Conservation (phyloP, 2,888 invertebrate genomes). For the Drosophila rellima region DNA sequence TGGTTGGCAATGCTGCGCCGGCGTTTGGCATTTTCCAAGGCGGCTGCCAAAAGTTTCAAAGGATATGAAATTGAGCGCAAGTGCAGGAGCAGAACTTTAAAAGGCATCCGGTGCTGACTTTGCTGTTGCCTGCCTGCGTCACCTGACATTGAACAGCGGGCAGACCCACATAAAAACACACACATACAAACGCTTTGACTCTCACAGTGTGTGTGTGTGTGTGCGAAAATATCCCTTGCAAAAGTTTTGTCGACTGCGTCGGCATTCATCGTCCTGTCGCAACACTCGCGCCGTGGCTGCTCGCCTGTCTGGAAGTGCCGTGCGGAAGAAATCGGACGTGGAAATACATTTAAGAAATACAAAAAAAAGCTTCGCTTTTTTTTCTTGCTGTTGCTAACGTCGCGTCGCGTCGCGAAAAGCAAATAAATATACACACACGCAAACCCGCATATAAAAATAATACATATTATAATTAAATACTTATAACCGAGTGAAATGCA, state of each 20-base stretch:
- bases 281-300: slow-evolving; percentile 75
- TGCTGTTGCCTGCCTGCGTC: slow-evolving; percentile 59
- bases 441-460: slow-evolving; percentile 45
- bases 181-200: neutral
- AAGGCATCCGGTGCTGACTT: slow-evolving; percentile 49
- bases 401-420: slow-evolving; percentile 52
- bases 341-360: slow-evolving; percentile 16
- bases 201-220: slow-evolving; percentile 27
- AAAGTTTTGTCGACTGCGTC: slow-evolving; percentile 60
- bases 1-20: slow-evolving; percentile 72
- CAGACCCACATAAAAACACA: slow-evolving; percentile 35
- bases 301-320: slow-evolving; percentile 78
- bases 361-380: slow-evolving; percentile 50
- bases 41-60: slow-evolving; percentile 56
- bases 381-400: slow-evolving; percentile 64
- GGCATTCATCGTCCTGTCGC: slow-evolving; percentile 65
- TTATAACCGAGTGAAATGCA: slow-evolving; percentile 35
- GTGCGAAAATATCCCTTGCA: slow-evolving; percentile 64
- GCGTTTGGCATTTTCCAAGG: slow-evolving; percentile 65
- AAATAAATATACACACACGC: slow-evolving; percentile 33
- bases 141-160: slow-evolving; percentile 84
- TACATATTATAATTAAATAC: slow-evolving; percentile 38
- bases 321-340: slow-evolving; percentile 57
- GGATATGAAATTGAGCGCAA: slow-evolving; percentile 74
- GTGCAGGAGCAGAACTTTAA: slow-evolving; percentile 68